Conservation (phyloP, 2,113 vertebrate genomes). For the Sander vitreus region DNA sequence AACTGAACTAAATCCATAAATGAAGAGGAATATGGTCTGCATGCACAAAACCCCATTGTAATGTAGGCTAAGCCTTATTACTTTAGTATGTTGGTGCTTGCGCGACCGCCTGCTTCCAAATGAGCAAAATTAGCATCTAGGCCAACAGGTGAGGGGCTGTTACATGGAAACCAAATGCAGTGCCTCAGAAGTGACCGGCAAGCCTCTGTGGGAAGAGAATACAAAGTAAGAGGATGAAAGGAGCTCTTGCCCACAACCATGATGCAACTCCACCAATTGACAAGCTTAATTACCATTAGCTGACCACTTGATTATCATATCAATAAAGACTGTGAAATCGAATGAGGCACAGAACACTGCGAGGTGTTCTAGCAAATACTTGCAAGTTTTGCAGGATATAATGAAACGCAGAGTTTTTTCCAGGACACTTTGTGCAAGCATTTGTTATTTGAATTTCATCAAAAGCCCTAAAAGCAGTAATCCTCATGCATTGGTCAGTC, state of each 20-base stretch:
- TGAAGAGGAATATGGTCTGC: slow-evolving; percentile 16
- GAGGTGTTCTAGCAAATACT: slow-evolving; percentile 43
- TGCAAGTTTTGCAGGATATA: slow-evolving; percentile 57
- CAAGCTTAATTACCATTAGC: slow-evolving; percentile 65
- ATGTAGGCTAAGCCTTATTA: slow-evolving; percentile 37
- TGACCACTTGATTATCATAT: slow-evolving; percentile 77
- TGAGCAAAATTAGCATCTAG: slow-evolving; percentile 61
- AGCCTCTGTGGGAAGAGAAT: slow-evolving; percentile 50
- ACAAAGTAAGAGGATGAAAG: slow-evolving; percentile 69
- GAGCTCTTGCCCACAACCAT: slow-evolving; percentile 26
- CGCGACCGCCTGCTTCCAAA: slow-evolving; percentile 8
- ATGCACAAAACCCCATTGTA: slow-evolving; percentile 33
- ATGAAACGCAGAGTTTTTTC: slow-evolving; percentile 61
- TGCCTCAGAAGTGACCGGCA: slow-evolving; percentile 56
- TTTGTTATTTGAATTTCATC: slow-evolving; percentile 77
- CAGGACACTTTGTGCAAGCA: slow-evolving; percentile 63
- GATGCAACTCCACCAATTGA: slow-evolving; percentile 39
- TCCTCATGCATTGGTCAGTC: slow-evolving; percentile 67
- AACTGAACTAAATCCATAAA: slow-evolving; percentile 59
- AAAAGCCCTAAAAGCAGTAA: slow-evolving; percentile 78
- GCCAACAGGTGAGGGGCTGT: slow-evolving; percentile 68
- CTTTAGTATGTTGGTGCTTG: slow-evolving; percentile 36
- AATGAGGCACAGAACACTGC: slow-evolving; percentile 44
- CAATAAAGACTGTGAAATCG: slow-evolving; percentile 69
- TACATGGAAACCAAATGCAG: slow-evolving; percentile 42